A percentile compares a stretch with the other conserved stretches of the same genome.
Conservation (phyloP, 2,888 invertebrate species). For the Erynnis tages region DNA sequence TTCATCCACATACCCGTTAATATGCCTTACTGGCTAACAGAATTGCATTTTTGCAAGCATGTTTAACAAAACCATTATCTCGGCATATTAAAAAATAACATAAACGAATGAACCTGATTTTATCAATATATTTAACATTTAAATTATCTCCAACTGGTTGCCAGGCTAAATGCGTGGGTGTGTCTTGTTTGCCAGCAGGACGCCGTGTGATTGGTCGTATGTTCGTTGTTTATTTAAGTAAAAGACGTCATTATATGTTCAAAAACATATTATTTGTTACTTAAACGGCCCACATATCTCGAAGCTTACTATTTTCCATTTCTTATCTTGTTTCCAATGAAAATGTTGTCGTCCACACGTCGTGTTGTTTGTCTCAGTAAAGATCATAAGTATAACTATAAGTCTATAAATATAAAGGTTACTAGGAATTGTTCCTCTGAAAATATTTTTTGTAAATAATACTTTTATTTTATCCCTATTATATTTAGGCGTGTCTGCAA, state of each 20-base stretch:
- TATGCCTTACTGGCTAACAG: no score
- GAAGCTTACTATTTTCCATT: slow-evolving; percentile 65
- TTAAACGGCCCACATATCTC: slow-evolving; percentile 59
- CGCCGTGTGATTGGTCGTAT: slow-evolving; percentile 46
- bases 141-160: slow-evolving; percentile 44
- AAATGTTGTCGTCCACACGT: slow-evolving; percentile 38
- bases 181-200: slow-evolving; percentile 64
- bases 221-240: slow-evolving; percentile 45
- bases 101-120: no score
- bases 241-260: slow-evolving; percentile 62
- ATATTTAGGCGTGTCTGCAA: no score
- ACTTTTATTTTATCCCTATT: no score
- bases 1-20: no score
- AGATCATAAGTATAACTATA: slow-evolving; percentile 2
- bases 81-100: no score
- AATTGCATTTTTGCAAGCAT: no score
- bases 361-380: slow-evolving; percentile 42
- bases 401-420: slow-evolving; percentile 8
- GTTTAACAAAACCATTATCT: no score
- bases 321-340: slow-evolving; percentile 75
- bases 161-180: slow-evolving; percentile 69
- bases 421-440: slow-evolving; percentile 2
- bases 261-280: slow-evolving; percentile 74
- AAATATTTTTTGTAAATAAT: no score
- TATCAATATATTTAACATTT: background rate